Evolutionary conservation across 2,113 vertebrate genomes (phyloP).

Genomic region (Brachirus orientalis): DNA sequence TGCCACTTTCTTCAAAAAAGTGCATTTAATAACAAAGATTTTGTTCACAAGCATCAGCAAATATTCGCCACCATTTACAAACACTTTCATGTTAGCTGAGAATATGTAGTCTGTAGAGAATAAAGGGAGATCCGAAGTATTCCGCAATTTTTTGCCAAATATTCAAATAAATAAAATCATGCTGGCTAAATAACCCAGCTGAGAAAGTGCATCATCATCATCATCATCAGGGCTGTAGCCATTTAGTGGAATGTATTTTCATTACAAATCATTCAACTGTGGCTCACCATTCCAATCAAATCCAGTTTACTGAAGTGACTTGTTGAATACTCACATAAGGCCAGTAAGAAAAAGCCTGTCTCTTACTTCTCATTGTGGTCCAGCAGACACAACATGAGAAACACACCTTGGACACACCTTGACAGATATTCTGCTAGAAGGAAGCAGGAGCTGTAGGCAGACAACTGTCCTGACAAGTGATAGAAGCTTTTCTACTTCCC

Average conservation of each 20-base stretch:
- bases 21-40: constrained; percentile 22
- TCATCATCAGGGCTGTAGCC: constrained; percentile 34
- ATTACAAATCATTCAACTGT: constrained; percentile 38
- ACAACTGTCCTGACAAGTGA: constrained; percentile 53
- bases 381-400: constrained; percentile 2
- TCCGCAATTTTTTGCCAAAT: constrained; percentile 17
- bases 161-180: constrained; percentile 41
- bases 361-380: constrained; percentile 38
- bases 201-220: constrained; percentile 42
- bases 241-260: constrained; percentile 55
- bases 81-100: constrained; percentile 13
- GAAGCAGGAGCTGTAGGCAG: constrained; percentile 24
- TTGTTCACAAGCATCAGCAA: constrained; percentile 36
- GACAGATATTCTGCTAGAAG: constrained; percentile 47
- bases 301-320: constrained; percentile 33
- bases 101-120: constrained; percentile 16
- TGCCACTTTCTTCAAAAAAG: constrained; percentile 20
- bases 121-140: too few species aligned
- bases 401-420: constrained; percentile 37
- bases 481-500: constrained; percentile 40
- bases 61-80: constrained; percentile 41
- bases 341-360: constrained; percentile 5
- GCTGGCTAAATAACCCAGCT: constrained; percentile 41
- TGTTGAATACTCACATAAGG: constrained; percentile 29
- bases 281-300: constrained; percentile 43